Conservation (phyloP, 2,888 invertebrate genomes). For the Drosophila fulvimacula region DNA sequence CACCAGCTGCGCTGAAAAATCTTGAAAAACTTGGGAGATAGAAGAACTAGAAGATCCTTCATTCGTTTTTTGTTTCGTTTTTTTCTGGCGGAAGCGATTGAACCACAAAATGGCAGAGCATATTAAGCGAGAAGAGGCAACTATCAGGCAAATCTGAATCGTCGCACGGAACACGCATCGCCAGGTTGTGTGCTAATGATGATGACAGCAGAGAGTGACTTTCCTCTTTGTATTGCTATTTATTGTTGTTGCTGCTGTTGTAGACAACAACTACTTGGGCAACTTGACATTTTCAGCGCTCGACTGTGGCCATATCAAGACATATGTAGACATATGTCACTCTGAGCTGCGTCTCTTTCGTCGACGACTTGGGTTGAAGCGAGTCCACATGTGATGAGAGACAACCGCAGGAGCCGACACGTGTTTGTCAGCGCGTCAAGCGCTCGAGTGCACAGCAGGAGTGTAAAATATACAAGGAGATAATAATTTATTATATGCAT, state of each 20-base stretch:
- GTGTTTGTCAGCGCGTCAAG: slow-evolving; percentile 58
- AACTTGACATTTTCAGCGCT: slow-evolving; percentile 24
- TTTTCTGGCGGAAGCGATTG: slow-evolving; percentile 38
- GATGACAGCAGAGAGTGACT: slow-evolving; percentile 42
- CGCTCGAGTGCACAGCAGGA: slow-evolving; percentile 42
- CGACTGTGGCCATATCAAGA: slow-evolving; percentile 15
- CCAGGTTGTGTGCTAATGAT: slow-evolving; percentile 49
- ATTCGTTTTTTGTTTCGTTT: slow-evolving; percentile 37
- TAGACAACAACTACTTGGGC: slow-evolving; percentile 17
- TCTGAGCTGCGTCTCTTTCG: not conserved
- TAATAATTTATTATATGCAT: slow-evolving; percentile 20
- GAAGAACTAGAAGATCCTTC: slow-evolving; percentile 2
- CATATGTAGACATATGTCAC: slow-evolving; percentile 25
- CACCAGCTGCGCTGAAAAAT: not conserved
- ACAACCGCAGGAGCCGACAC: slow-evolving; percentile 41
- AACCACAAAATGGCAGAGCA: slow-evolving; percentile 35
- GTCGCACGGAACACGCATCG: slow-evolving; percentile 12
- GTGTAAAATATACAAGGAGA: slow-evolving; percentile 27
- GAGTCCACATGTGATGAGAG: slow-evolving; percentile 12
- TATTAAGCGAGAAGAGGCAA: slow-evolving; percentile 25
- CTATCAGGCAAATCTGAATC: slow-evolving; percentile 39
- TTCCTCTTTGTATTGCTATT: not conserved
- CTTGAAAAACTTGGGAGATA: not conserved
- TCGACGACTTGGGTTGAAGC: not conserved
- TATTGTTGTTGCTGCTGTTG: slow-evolving; percentile 5